A percentile compares a stretch with the other conserved stretches of the same genome.
phyloP scores from a whole-genome alignment of 2,797 vertebrate genomes.

The Gastrophryne carolinensis region DNA sequence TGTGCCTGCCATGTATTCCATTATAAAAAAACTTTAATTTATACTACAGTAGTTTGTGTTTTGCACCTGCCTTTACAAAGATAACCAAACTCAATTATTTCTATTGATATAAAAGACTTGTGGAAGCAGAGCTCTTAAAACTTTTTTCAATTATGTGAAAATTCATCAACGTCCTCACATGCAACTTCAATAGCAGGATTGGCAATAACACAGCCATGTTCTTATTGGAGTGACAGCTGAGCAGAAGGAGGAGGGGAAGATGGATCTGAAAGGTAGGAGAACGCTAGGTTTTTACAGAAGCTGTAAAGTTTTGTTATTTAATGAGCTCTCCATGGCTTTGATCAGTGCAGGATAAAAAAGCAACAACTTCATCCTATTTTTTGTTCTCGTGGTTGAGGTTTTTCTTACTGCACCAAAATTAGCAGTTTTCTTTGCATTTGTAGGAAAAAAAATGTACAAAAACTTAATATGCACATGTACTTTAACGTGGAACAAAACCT shows the following conservation, averaged over 20 bases:
- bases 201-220: constrained; percentile 32
- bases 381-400: constrained; percentile 4
- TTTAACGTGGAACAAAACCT: no score
- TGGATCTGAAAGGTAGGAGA: constrained; percentile 41
- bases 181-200: constrained; percentile 31
- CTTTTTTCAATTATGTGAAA: constrained; percentile 35
- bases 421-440: background rate
- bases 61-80: no score
- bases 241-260: constrained; percentile 21
- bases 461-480: no score
- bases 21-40: no score
- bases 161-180: constrained; percentile 27
- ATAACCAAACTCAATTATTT: constrained; percentile 14
- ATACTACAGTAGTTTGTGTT: no score
- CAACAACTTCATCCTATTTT: constrained; percentile 33
- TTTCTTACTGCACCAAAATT: background rate
- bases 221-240: constrained; percentile 32
- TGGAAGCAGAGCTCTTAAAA: constrained; percentile 10
- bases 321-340: constrained; percentile 48
- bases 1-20: no score
- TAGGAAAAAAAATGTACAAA: no score
- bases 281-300: constrained; percentile 29
- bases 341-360: constrained; percentile 37
- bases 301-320: constrained; percentile 51
- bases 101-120: constrained; percentile 3